Conservation (phyloP, 2,797 vertebrate species). For the Gymnothorax javanicus region DNA sequence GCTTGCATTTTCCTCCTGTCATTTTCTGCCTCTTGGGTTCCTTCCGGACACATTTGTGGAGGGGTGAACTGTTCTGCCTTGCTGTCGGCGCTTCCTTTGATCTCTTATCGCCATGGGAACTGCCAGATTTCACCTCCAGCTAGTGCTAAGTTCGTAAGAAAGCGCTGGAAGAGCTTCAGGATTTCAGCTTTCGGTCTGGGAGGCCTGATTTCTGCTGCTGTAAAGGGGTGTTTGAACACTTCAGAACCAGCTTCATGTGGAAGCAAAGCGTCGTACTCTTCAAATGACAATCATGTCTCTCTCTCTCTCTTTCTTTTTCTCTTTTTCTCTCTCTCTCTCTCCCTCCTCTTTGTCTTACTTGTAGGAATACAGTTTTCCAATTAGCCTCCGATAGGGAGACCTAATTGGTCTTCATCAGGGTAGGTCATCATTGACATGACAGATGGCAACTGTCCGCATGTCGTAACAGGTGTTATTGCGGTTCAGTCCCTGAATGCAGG, state of each 20-base stretch:
- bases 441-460: conserved; percentile 23
- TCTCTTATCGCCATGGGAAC: not conserved
- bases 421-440: not conserved
- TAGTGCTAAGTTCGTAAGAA: not conserved
- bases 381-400: not conserved
- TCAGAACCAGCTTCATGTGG: not conserved
- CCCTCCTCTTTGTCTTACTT: not conserved
- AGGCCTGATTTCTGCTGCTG: not conserved
- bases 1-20: not conserved
- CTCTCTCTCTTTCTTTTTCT: not conserved
- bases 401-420: not conserved
- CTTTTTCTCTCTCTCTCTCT: not conserved
- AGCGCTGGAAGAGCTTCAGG: not conserved
- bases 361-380: not conserved
- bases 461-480: conserved; percentile 43
- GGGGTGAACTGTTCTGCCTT: not conserved
- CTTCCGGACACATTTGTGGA: not conserved
- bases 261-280: not conserved
- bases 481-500: conserved; percentile 61
- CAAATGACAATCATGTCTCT: not conserved
- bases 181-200: not conserved
- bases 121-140: not conserved
- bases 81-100: not conserved
- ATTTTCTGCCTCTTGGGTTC: not conserved
- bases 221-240: conserved; percentile 1